Conservation (phyloP, 1,140 invertebrate species). For the Drosophila sproati region DNA sequence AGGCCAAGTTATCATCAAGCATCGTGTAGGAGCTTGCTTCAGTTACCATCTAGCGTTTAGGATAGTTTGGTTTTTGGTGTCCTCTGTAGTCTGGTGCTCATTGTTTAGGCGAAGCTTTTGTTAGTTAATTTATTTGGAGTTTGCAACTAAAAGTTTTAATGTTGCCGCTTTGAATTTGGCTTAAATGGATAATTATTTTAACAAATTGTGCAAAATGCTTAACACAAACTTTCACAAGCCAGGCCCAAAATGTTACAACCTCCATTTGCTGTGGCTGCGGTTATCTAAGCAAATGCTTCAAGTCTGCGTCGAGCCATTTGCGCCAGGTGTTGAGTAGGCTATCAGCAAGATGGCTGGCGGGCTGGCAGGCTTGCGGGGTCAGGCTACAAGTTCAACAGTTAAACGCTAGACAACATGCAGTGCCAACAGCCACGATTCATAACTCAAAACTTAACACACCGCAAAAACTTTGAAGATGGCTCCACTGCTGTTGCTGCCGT, state of each 20-base stretch:
- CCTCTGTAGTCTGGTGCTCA: slow-evolving; percentile 4
- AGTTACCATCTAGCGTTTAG: slow-evolving; percentile 5
- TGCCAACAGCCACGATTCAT: slow-evolving; percentile 43
- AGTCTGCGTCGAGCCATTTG: slow-evolving; percentile 8
- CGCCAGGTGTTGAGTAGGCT: slow-evolving; percentile 11
- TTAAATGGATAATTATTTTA: slow-evolving; percentile 80
- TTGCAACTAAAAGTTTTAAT: slow-evolving; percentile 72
- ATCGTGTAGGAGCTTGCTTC: slow-evolving; percentile 5
- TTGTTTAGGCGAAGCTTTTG: slow-evolving; percentile 43
- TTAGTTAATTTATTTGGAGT: slow-evolving; percentile 72
- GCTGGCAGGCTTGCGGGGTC: neutral
- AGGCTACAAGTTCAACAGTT: slow-evolving; percentile 34
- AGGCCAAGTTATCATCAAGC: slow-evolving; percentile 34
- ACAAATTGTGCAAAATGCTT: slow-evolving; percentile 73
- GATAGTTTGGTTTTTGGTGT: slow-evolving; percentile 33
- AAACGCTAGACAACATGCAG: slow-evolving; percentile 43
- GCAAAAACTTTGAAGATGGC: slow-evolving; percentile 46
- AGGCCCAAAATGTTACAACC: neutral
- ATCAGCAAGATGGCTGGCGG: slow-evolving; percentile 1
- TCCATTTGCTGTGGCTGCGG: slow-evolving; percentile 10
- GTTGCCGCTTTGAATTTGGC: slow-evolving; percentile 70
- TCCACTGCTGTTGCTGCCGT: slow-evolving; percentile 2
- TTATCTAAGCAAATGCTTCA: slow-evolving; percentile 37
- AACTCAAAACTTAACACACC: slow-evolving; percentile 54
- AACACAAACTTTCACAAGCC: slow-evolving; percentile 44